Percentiles rank a stretch among this genome's conserved stretches.
These are phyloP conservation scores for Nothobranchius furzeri DNA, from an alignment of 2,113 vertebrate genomes.

Conservation along the genomic window DNA sequence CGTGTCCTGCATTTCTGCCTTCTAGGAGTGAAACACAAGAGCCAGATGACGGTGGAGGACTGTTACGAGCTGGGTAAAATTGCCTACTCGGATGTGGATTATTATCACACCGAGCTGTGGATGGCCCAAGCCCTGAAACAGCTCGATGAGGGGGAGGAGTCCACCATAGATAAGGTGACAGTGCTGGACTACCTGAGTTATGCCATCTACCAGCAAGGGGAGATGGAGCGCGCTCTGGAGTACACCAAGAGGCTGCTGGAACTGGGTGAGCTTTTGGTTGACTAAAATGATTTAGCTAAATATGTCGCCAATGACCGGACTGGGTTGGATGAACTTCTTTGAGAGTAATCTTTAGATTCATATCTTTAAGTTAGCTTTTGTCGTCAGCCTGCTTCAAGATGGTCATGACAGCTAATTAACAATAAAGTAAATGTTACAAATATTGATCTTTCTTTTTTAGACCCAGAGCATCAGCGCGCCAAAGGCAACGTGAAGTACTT, in stretches of 20 bases:
- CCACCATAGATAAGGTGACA: conserved; percentile 85
- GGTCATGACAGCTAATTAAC: too few relatives aligned
- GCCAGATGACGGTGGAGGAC: conserved; percentile 90
- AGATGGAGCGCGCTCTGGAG: conserved; percentile 76
- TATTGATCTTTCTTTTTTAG: conserved; percentile 70
- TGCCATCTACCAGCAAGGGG: conserved; percentile 81
- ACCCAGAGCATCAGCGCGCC: conserved; percentile 94
- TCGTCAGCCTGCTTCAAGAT: too few relatives aligned
- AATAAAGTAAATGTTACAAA: background rate
- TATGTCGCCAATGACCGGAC: too few relatives aligned
- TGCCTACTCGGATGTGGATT: conserved; percentile 92
- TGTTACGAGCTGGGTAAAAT: conserved; percentile 97
- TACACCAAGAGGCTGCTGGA: conserved; percentile 91
- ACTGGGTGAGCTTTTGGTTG: conserved; percentile 81
- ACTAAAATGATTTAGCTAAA: too few relatives aligned
- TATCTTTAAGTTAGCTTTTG: too few relatives aligned
- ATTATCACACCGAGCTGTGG: conserved; percentile 98
- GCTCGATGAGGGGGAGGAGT: conserved; percentile 89
- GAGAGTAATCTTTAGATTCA: too few relatives aligned
- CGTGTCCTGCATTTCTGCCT: background rate
- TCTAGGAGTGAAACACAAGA: conserved; percentile 90
- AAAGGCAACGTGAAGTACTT: conserved; percentile 96
- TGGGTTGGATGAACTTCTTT: too few relatives aligned
- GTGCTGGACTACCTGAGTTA: conserved; percentile 85
- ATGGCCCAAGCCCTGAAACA: conserved; percentile 94